Base-by-base conservation (phyloP, 37 sponge, comb jelly and placozoan genomes). In the Beroe ovata region DNA sequence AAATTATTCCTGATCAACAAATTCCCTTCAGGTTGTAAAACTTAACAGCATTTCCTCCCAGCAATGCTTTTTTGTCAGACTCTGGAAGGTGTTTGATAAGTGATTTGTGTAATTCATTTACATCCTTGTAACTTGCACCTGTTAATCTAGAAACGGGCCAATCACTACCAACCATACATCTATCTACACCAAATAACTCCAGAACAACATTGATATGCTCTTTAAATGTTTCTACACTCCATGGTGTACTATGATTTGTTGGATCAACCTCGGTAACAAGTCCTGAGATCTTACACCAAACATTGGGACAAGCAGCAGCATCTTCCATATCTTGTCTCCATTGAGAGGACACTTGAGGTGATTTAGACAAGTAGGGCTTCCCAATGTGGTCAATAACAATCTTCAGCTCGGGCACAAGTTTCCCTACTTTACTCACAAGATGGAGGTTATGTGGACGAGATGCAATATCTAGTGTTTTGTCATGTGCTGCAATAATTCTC, bases 261-360 rank as follows among this genome's bases (percentile, higher is more conserved):
- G 84, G 84, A 41, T 77, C 84, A 20, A 77, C 84, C 47, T 77
- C 84, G 14, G 84, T 77, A 6, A 77, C 84, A 23, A 77, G 84
- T 21, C 84, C 84, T 1, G 84, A 77, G 8, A 77, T 41, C n/a
- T 77, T 77, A 41, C 84, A 77, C 8, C 16, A 42, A 23, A 77
- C 84, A 40, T 77, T 77, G 22, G 84, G 47, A 23, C 84, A 77
- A 1, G 54, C 35, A 20, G 47, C 84, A 25, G 84, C 84, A 22
- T 39, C 42, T 23, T 41, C 47, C 84, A 77, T 77, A 36, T 77
- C 38, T 36, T 42, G 39, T 54, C 4, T 77, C 84, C 84, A 77
- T 8, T 42, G 26, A 6, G 84, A 54, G n/a, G n/a, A 39, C 2
- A 77, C 84, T 0, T 77, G 23, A 1, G 41, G 84, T 20, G 84